These are phyloP conservation scores for Petrosia ficiformis DNA, from an alignment of 37 sponge, comb jelly and placozoan species.

Conservation along the genomic window DNA sequence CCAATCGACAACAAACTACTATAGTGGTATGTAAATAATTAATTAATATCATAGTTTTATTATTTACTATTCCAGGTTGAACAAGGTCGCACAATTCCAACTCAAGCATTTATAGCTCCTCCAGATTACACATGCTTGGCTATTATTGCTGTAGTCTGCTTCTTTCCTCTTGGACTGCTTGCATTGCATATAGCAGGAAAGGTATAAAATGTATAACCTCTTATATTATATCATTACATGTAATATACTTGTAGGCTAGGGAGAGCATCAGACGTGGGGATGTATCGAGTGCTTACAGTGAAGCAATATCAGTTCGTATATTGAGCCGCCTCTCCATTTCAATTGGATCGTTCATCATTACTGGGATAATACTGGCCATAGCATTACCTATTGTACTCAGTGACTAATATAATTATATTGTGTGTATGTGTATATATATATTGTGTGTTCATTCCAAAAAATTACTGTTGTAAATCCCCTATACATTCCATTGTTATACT, in stretches of 20 bases:
- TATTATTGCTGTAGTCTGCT: conserved; percentile 32
- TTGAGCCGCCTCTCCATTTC: conserved; percentile 7
- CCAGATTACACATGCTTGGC: conserved; percentile 24
- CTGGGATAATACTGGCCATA: conserved; percentile 1
- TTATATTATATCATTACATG: background rate
- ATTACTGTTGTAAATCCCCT: no score
- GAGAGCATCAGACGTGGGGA: conserved; percentile 7
- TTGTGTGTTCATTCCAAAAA: no score
- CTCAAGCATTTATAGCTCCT: background rate
- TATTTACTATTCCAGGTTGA: background rate
- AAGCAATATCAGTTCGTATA: conserved; percentile 2
- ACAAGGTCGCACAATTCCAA: background rate
- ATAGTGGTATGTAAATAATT: background rate
- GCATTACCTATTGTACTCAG: background rate
- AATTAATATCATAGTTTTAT: no score
- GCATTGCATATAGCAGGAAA: conserved; percentile 7
- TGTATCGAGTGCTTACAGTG: background rate
- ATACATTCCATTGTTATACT: no score
- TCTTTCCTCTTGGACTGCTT: conserved; percentile 34
- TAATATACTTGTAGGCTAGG: conserved; percentile 3
- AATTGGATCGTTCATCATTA: conserved; percentile 3
- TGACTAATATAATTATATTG: no score
- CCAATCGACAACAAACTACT: background rate
- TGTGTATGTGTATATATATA: no score
- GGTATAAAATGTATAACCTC: conserved; percentile 3